Evolutionary conservation across 2,113 vertebrate species (phyloP).

Genomic region (Amphilophus citrinellus): DNA sequence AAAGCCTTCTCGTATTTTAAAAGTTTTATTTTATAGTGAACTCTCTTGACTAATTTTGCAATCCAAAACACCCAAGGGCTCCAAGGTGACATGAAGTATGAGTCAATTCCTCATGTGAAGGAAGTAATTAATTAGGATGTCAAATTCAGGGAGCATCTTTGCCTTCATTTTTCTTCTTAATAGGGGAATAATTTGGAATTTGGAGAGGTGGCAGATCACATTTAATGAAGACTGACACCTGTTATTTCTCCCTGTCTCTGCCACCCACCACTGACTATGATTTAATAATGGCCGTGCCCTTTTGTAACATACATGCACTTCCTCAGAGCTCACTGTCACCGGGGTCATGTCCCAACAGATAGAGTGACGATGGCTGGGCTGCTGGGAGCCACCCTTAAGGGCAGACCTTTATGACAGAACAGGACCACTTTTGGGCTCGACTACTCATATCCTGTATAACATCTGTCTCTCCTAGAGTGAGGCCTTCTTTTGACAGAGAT

Average conservation of each 20-base stretch:
- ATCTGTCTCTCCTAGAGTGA: constrained; percentile 67
- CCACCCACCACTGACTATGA: constrained; percentile 47
- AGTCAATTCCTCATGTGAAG: constrained; percentile 76
- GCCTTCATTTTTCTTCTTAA: constrained; percentile 80
- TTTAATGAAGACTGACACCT: constrained; percentile 82
- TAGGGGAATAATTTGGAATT: constrained; percentile 80
- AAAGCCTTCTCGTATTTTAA: constrained; percentile 1
- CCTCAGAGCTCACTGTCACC: constrained; percentile 36
- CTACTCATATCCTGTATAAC: constrained; percentile 61
- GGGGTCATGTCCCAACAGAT: constrained; percentile 53
- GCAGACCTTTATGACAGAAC: constrained; percentile 54
- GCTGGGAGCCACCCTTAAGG: constrained; percentile 46
- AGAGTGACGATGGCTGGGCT: constrained; percentile 24
- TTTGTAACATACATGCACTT: constrained; percentile 47
- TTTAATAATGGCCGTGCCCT: constrained; percentile 67
- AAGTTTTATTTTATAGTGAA: constrained; percentile 42
- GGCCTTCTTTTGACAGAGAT: constrained; percentile 59
- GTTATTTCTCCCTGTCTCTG: constrained; percentile 63
- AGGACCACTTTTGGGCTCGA: constrained; percentile 36
- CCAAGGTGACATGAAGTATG: constrained; percentile 77
- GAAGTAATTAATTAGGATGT: constrained; percentile 82
- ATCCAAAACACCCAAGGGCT: constrained; percentile 53
- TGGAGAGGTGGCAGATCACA: constrained; percentile 73
- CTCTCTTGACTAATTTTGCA: constrained; percentile 48
- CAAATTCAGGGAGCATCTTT: constrained; percentile 72